Evolutionary conservation across 2,113 vertebrate species (phyloP).

Genomic region (Phodopus roborovskii): DNA sequence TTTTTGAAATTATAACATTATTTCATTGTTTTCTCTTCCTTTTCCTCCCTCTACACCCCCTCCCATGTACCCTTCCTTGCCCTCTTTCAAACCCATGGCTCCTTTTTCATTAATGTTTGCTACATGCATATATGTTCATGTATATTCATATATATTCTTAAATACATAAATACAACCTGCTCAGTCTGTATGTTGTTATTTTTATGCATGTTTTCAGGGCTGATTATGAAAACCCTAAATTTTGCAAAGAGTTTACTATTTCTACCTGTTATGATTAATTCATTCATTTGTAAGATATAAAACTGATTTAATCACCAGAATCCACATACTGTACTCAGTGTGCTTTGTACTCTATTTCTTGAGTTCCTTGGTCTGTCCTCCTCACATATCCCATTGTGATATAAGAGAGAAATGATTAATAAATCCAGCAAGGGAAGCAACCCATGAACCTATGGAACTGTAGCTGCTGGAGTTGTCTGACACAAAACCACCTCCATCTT

Average conservation of each 20-base stretch:
- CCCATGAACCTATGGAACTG: background rate
- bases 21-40: background rate
- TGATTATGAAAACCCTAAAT: background rate
- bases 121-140: background rate
- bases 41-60: background rate
- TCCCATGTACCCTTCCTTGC: background rate
- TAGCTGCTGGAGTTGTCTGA: background rate
- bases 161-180: background rate
- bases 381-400: background rate
- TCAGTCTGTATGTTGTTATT: background rate
- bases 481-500: background rate
- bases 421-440: background rate
- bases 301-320: background rate
- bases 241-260: constrained; percentile 20
- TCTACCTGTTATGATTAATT: background rate
- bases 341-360: background rate
- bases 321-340: background rate
- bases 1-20: background rate
- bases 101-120: background rate
- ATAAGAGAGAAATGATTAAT: background rate
- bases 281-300: background rate
- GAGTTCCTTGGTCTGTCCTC: background rate
- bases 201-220: background rate
- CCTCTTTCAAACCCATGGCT: background rate
- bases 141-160: background rate